Evolutionary conservation across 1,140 invertebrate species (phyloP), one percentile per base, ranked within the genome.

Genomic region (Drosophila murphyi): DNA sequence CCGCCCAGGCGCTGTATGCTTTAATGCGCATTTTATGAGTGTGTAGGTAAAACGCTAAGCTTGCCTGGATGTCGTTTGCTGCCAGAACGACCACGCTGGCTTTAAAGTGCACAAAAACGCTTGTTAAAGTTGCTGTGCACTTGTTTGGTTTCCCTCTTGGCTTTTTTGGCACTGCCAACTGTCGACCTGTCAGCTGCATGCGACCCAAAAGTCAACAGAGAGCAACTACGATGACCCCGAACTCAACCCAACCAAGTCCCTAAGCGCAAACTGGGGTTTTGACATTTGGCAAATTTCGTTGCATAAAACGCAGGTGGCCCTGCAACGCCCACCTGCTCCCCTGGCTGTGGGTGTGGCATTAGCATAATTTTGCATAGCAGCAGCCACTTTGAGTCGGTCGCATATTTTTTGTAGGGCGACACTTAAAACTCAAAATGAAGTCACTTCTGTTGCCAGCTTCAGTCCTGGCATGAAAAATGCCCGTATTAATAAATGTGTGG

Each of bases 11-110:
- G 80, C 77, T 78, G 85, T 87, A 78, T 83, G 85, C 78, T 89
- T 89, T 90, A 89, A 89, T 89, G 86, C 85, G 75, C 85, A 85
- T 89, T 89, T 85, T 89, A 89, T 89, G 85, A 89, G 85, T 89
- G 80, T 89, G 83, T 69, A 78, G 57, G 68, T 77, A 75, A 71
- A 43, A 43, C 60, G 67, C 41, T 72, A 64, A 71, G 67, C 64
- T 71, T 35, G 56, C 56, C 12, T 68, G 55, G 64, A 50, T 20
- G 20, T 56, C 54, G 54, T 35, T 37, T 55, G 57, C 48, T 6
- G 20, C 2, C 3, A 54, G 20, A 20, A 20, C 20, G 20, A 20
- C 20, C 20, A 20, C 20, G 20, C 45, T 59, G 68, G 43, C 80
- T 88, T 88, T 88, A 88, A 88, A 87, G 72, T 76, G 76, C 76